Evolutionary conservation across 2,888 invertebrate species (phyloP).

Genomic region (Malachius bipustulatus): DNA sequence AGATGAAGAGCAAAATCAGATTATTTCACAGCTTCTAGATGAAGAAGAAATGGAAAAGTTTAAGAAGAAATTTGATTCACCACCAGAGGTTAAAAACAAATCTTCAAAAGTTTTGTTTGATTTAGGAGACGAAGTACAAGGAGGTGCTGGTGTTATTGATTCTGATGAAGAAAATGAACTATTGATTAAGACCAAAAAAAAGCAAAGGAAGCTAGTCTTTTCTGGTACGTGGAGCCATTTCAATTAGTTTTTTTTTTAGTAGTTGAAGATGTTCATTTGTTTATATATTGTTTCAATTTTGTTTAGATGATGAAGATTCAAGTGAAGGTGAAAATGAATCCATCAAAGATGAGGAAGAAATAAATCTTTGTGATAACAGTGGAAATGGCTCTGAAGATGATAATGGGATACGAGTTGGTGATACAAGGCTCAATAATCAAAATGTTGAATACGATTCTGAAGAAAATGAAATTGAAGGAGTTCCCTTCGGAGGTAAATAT

Average conservation of each 20-base stretch:
- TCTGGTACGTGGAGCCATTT: constrained; percentile 33
- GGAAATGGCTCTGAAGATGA: constrained; percentile 31
- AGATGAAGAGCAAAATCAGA: constrained; percentile 28
- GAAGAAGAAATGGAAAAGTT: constrained; percentile 31
- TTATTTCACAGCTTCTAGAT: constrained; percentile 30
- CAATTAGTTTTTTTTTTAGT: background rate
- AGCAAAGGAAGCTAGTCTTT: constrained; percentile 37
- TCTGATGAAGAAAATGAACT: constrained; percentile 23
- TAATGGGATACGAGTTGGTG: constrained; percentile 32
- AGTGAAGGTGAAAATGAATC: constrained; percentile 30
- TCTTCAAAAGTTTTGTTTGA: constrained; percentile 1
- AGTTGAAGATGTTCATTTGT: background rate
- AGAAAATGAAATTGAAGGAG: constrained; percentile 66
- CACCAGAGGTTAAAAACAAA: constrained; percentile 16
- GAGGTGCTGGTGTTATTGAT: constrained; percentile 24
- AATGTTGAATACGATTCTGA: constrained; percentile 69
- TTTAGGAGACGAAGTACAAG: constrained; percentile 21
- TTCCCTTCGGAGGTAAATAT: too few species aligned
- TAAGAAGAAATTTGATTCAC: constrained; percentile 28
- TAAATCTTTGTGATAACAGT: constrained; percentile 22
- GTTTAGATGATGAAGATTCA: constrained; percentile 34
- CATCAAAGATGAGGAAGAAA: constrained; percentile 21
- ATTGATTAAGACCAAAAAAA: constrained; percentile 22
- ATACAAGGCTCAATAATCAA: constrained; percentile 26
- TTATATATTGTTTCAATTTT: constrained; percentile 11